A percentile compares a stretch with the other conserved stretches of the same genome.
Conservation (phyloP, 2,888 invertebrate species). For the Erebia aethiops region DNA sequence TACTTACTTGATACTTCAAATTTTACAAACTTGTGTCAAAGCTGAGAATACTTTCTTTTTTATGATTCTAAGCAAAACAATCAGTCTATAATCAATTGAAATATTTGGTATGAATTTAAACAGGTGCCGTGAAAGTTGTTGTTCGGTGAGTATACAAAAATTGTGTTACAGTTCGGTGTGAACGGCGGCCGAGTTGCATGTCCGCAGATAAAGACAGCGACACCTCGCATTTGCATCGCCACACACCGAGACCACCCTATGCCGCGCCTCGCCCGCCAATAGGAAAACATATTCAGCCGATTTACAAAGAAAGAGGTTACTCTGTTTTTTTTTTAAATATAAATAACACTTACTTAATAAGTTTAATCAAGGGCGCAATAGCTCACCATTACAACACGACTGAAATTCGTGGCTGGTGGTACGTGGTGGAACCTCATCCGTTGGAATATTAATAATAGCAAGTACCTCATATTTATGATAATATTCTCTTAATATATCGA, state of each 20-base stretch:
- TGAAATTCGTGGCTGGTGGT: too few relatives aligned
- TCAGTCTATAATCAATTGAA: not conserved
- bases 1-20: too few relatives aligned
- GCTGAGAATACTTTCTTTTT: not conserved
- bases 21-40: too few relatives aligned
- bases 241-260: constrained; percentile 73
- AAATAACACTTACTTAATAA: not conserved
- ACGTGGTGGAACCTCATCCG: too few relatives aligned
- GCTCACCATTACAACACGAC: not conserved
- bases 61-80: not conserved
- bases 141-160: not conserved
- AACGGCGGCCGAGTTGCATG: constrained; percentile 47
- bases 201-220: constrained; percentile 70
- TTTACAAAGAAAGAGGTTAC: not conserved
- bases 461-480: too few relatives aligned
- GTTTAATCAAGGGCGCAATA: not conserved
- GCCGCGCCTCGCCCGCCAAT: constrained; percentile 31
- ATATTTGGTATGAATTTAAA: not conserved
- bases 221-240: constrained; percentile 74
- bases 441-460: too few relatives aligned
- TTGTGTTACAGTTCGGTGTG: constrained; percentile 54
- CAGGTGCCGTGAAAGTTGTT: not conserved
- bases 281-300: constrained; percentile 22
- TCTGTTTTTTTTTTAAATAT: not conserved
- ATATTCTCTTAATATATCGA: too few relatives aligned